These are phyloP conservation scores for Brachyrhaphis roseni DNA, from an alignment of 2,797 vertebrate species.

Conservation along the genomic window DNA sequence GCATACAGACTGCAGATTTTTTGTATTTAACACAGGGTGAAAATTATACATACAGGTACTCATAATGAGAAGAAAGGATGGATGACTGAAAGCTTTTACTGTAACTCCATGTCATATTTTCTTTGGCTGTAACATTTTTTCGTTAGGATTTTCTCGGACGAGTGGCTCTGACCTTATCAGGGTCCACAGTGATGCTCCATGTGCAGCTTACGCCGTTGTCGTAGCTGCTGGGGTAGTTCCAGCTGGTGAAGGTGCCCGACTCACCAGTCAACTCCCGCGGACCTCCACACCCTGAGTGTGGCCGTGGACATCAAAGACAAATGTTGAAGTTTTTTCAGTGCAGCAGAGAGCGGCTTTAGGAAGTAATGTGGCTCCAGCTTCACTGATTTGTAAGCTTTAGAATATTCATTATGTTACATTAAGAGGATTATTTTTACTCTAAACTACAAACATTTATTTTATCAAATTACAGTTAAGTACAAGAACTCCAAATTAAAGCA, in stretches of 20 bases:
- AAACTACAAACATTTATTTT: neutral
- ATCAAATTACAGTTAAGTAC: neutral
- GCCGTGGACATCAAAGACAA: conserved; percentile 26
- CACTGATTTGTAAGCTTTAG: neutral
- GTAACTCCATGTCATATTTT: neutral
- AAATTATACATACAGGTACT: neutral
- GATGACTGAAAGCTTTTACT: neutral
- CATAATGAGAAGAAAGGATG: neutral
- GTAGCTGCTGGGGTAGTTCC: conserved; percentile 79
- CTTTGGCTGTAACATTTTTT: neutral
- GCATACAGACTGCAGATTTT: too few species aligned
- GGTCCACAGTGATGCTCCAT: conserved; percentile 81
- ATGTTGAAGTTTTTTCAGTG: neutral
- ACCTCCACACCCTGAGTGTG: conserved; percentile 66
- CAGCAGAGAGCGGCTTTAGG: neutral
- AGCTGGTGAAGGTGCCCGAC: conserved; percentile 79
- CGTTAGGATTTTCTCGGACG: neutral
- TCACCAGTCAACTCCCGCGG: conserved; percentile 66
- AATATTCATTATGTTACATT: neutral
- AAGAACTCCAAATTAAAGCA: neutral
- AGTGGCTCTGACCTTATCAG: conserved; percentile 72
- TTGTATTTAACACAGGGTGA: too few species aligned
- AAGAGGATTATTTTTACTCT: neutral
- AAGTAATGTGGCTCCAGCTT: neutral
- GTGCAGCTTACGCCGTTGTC: conserved; percentile 76